phyloP scores from a whole-genome alignment of 2,888 invertebrate genomes.

The Lottia gigantea region DNA sequence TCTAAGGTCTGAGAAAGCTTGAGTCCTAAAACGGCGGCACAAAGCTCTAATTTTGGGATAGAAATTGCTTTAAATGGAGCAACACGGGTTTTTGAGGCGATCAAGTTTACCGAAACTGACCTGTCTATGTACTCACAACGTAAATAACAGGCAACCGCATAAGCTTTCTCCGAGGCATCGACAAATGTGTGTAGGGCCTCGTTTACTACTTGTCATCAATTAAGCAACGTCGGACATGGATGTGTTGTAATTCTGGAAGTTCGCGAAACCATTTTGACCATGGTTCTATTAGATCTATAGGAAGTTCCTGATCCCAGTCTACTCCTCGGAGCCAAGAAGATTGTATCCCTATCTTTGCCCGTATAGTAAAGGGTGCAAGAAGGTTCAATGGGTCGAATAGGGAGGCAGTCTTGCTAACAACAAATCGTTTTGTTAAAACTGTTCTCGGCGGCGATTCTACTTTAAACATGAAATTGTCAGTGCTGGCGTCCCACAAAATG shows the following conservation, averaged over 20 bases:
- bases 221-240: background rate
- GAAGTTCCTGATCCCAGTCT: background rate
- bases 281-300: background rate
- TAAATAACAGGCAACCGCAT: background rate
- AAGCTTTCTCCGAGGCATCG: background rate
- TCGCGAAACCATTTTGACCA: background rate
- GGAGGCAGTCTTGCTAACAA: background rate
- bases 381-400: background rate
- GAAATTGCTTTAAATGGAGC: too few relatives aligned
- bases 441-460: background rate
- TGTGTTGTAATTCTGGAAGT: background rate
- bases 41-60: constrained; percentile 7
- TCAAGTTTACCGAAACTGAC: background rate
- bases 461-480: constrained; percentile 2
- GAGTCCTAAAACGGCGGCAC: background rate
- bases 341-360: constrained; percentile 1
- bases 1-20: too few relatives aligned
- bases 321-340: background rate
- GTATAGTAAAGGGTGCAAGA: background rate
- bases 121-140: background rate
- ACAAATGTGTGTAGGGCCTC: background rate
- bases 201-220: background rate
- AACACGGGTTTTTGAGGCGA: too few relatives aligned
- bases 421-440: constrained; percentile 1
- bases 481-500: background rate